phyloP scores from a whole-genome alignment of 2,888 invertebrate genomes.

The Eristalis arbustorum region DNA sequence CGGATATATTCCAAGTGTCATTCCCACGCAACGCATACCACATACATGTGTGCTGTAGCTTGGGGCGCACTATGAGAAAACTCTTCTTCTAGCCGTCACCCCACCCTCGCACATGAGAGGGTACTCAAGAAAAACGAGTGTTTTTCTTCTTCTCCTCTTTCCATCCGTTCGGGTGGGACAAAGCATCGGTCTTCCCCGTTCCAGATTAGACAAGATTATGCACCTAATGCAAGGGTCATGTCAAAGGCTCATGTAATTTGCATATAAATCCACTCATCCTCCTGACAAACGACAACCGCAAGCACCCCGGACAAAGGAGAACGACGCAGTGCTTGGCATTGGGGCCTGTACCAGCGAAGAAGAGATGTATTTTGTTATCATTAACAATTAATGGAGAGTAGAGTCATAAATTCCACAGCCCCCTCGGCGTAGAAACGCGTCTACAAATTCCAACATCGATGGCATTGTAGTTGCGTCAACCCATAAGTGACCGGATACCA shows the following conservation, averaged over 20 bases:
- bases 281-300: not conserved
- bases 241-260: slow-evolving; percentile 52
- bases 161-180: not conserved
- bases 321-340: not conserved
- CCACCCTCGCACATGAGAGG: slow-evolving; percentile 20
- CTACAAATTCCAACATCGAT: slow-evolving; percentile 46
- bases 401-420: slow-evolving; percentile 56
- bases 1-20: slow-evolving; percentile 30
- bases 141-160: slow-evolving; percentile 4
- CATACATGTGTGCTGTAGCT: slow-evolving; percentile 26
- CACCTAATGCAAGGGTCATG: slow-evolving; percentile 53
- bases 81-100: slow-evolving; percentile 2
- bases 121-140: not conserved
- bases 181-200: slow-evolving; percentile 1
- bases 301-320: too few species aligned
- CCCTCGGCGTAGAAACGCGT: not conserved
- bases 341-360: not conserved
- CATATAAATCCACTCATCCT: slow-evolving; percentile 41
- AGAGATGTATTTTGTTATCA: slow-evolving; percentile 48
- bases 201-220: slow-evolving; percentile 50
- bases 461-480: slow-evolving; percentile 67
- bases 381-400: slow-evolving; percentile 50
- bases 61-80: slow-evolving; percentile 26
- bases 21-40: slow-evolving; percentile 60
- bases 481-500: slow-evolving; percentile 71